Evolutionary conservation across 1,140 invertebrate genomes (phyloP), one percentile per base, ranked within the genome.

Genomic region (Lysiphlebus fabarum): DNA sequence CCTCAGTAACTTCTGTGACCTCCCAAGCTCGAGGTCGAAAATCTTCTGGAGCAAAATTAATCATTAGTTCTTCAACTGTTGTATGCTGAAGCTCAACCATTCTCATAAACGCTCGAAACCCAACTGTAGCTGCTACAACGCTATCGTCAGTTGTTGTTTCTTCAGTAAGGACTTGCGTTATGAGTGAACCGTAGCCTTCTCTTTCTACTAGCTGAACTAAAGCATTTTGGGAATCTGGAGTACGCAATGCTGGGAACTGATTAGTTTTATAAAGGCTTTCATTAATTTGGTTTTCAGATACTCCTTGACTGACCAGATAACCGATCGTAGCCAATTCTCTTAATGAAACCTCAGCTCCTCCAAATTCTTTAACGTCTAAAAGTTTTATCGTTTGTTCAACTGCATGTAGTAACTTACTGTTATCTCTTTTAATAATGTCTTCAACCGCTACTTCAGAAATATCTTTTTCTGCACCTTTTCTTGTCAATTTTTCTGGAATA

Each of bases 291-390:
- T 86, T 85, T 9, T 87, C 85, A 7, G 86, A 84, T 14, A 91
- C 82, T 51, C 91, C 91, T 65, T 87, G 86, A 44, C 85, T 82
- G 26, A 92, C 73, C 59, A 92, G 79, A 65, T 88, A 86, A 33
- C 89, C 88, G 59, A 93, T 90, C 45, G 89, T 89, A 3, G 90
- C 90, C 38, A 93, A 76, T 80, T 93, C 91, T 56, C 87, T 75
- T 47, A 93, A 76, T 3, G 90, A 89, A 33, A 82, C 82, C 77
- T 92, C 86, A 12, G 89, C 90, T 10, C 86, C 84, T 0, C 89
- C 90, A 76, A 93, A 92, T 67, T 91, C 88, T 66, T 85, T 87
- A 1, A 84, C 87, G 62, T 87, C 85, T 7, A 91, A 82, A 1
- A 86, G 78, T 67, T 91, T 84, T 61, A 92, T 81, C 33, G 90